Conservation (phyloP, 2,113 vertebrate species). For the Muntiacus reevesi region DNA sequence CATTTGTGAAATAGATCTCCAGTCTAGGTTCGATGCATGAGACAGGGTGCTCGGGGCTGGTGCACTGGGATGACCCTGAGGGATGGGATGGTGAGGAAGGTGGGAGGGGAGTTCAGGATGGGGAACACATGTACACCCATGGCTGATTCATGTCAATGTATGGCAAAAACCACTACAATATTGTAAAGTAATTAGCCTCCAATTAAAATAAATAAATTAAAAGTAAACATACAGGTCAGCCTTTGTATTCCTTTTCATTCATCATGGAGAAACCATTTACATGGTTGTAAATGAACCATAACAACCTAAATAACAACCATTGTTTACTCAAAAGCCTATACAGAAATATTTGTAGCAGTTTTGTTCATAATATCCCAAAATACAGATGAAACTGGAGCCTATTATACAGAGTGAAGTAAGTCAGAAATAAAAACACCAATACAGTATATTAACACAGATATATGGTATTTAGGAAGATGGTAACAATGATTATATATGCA, state of each 20-base stretch:
- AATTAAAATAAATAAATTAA: neutral
- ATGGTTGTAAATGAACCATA: neutral
- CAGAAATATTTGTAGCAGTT: neutral
- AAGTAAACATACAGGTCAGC: neutral
- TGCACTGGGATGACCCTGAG: neutral
- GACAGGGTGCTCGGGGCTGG: neutral
- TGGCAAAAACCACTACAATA: too few relatives aligned
- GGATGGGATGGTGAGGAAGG: neutral
- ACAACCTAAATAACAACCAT: neutral
- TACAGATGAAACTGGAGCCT: neutral
- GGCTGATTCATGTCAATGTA: neutral
- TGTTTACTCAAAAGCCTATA: neutral
- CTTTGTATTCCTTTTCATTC: neutral
- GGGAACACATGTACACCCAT: neutral
- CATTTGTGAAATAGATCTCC: neutral
- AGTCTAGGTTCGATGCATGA: neutral
- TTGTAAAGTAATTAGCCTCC: too few relatives aligned
- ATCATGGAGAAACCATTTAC: neutral
- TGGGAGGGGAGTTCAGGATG: neutral
- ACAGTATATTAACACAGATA: neutral
- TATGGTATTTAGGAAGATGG: neutral
- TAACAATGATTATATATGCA: neutral
- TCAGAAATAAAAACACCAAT: neutral
- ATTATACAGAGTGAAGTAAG: neutral
- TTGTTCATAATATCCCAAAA: neutral